These are phyloP conservation scores for Limnephilus lunatus DNA, from an alignment of 2,888 invertebrate genomes.

Conservation along the genomic window DNA sequence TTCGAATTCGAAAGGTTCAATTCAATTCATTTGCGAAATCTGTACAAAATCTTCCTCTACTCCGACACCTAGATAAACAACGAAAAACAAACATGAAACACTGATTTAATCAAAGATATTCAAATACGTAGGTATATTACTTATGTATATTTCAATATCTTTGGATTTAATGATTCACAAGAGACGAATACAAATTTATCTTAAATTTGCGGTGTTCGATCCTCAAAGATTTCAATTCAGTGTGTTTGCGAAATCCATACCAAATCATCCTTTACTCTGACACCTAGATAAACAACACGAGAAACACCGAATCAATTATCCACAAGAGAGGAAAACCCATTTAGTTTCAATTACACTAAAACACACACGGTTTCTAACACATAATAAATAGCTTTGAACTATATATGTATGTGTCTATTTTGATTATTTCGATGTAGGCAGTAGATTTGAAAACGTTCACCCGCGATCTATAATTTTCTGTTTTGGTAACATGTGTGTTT, in stretches of 20 bases:
- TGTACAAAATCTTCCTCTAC: too few relatives aligned
- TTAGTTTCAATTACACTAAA: neutral
- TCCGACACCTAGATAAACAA: neutral
- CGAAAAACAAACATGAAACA: neutral
- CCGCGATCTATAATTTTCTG: neutral
- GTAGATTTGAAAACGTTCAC: neutral
- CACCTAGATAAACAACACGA: neutral
- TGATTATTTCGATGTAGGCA: neutral
- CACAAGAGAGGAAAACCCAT: neutral
- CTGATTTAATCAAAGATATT: too few relatives aligned
- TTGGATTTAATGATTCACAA: neutral
- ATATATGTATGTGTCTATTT: neutral
- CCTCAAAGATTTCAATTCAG: neutral
- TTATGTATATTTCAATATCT: too few relatives aligned
- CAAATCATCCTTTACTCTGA: neutral
- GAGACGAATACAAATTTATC: neutral
- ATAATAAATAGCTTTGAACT: neutral
- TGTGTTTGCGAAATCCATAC: constrained; percentile 11
- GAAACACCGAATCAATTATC: neutral
- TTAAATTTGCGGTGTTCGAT: neutral
- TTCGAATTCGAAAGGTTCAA: too few relatives aligned
- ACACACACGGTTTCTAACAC: neutral
- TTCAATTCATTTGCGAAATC: too few relatives aligned
- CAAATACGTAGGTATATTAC: too few relatives aligned
- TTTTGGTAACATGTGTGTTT: neutral